phyloP scores from a whole-genome alignment of 2,888 invertebrate species.

The Drosophila affinis region DNA sequence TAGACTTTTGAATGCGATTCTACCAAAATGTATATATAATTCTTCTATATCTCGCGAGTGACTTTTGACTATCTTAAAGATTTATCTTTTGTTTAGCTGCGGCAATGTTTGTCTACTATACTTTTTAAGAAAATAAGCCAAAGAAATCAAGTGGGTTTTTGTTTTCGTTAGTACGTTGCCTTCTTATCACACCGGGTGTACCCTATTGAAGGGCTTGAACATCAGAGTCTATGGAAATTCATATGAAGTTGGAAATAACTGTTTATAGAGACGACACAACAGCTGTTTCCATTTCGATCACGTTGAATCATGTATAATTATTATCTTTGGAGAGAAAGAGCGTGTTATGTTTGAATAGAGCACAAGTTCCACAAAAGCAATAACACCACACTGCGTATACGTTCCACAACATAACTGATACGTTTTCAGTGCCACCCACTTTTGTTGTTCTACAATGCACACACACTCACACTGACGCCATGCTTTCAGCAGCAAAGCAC shows the following conservation, averaged over 20 bases:
- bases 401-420: background rate
- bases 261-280: constrained; percentile 13
- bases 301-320: constrained; percentile 3
- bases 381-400: background rate
- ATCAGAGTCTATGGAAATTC: background rate
- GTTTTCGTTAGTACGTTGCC: background rate
- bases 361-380: background rate
- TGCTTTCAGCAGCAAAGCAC: background rate
- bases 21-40: constrained; percentile 10
- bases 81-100: constrained; percentile 65
- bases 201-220: background rate
- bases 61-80: constrained; percentile 52
- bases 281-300: constrained; percentile 33
- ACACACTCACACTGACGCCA: no score
- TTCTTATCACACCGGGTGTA: constrained; percentile 13
- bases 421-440: background rate
- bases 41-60: constrained; percentile 18
- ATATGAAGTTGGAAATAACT: background rate
- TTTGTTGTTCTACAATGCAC: background rate
- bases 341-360: no score
- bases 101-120: constrained; percentile 36
- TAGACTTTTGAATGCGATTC: constrained; percentile 63
- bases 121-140: constrained; percentile 32
- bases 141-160: constrained; percentile 17
- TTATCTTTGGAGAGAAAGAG: background rate